Percentiles rank a stretch among this genome's conserved stretches.
These are phyloP conservation scores for Diachasma alloeum DNA, from an alignment of 1,140 invertebrate genomes.

Conservation along the genomic window DNA sequence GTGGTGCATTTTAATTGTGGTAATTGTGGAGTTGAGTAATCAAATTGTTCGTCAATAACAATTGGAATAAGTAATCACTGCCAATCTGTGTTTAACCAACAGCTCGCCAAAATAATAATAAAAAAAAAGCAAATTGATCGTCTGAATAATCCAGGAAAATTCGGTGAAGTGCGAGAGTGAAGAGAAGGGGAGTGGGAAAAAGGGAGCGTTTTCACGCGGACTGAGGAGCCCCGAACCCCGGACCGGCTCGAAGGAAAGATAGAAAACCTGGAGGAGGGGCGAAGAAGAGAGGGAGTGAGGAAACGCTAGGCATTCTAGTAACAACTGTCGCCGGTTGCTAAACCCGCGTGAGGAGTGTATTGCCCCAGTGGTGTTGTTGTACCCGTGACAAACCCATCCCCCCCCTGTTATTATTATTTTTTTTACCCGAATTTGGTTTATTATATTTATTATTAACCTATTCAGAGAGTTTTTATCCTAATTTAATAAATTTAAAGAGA, in stretches of 20 bases:
- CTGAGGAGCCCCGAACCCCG: too few species aligned
- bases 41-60: too few species aligned
- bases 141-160: too few species aligned
- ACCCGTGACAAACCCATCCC: slow-evolving; percentile 29
- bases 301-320: slow-evolving; percentile 40
- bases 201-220: slow-evolving; percentile 11
- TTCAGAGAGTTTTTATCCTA: not conserved
- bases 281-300: slow-evolving; percentile 20
- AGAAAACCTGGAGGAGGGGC: not conserved
- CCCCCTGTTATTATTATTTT: slow-evolving; percentile 26
- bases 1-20: not conserved
- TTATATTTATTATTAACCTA: not conserved
- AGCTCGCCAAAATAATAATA: too few species aligned
- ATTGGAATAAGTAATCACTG: too few species aligned
- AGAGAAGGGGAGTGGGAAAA: not conserved
- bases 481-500: not conserved
- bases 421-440: not conserved
- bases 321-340: slow-evolving; percentile 30
- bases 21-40: not conserved
- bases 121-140: too few species aligned
- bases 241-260: slow-evolving; percentile 12
- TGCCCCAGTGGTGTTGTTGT: slow-evolving; percentile 26
- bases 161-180: too few species aligned
- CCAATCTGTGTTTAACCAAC: not conserved
- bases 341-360: slow-evolving; percentile 30